phyloP scores from a whole-genome alignment of 2,113 vertebrate species.

The Clarias macrocephalus region DNA sequence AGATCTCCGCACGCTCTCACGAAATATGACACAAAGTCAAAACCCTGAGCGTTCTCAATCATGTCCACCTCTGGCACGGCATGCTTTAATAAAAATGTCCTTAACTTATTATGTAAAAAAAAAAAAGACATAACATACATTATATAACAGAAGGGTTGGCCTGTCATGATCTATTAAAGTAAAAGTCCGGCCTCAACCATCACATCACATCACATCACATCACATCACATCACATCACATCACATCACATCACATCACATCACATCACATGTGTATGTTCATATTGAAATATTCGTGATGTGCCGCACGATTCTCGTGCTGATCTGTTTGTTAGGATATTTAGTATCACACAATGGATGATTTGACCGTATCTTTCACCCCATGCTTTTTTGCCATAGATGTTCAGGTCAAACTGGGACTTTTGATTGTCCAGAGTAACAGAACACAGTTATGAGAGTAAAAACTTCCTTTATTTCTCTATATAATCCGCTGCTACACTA shows the following conservation, averaged over 20 bases:
- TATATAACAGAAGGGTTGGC: constrained; percentile 4
- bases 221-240: too few relatives aligned
- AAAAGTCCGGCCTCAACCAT: neutral
- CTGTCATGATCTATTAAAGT: neutral
- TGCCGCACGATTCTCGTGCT: neutral
- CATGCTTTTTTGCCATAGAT: neutral
- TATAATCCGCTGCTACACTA: too few relatives aligned
- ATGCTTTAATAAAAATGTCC: constrained; percentile 12
- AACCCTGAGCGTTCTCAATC: constrained; percentile 1
- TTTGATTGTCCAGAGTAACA: too few relatives aligned
- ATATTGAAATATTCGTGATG: neutral
- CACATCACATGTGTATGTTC: neutral
- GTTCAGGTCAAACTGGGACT: too few relatives aligned
- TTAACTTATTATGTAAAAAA: neutral
- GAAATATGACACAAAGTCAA: neutral
- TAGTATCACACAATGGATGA: neutral
- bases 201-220: too few relatives aligned
- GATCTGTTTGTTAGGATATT: neutral
- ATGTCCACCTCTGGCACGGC: neutral
- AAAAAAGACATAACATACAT: neutral
- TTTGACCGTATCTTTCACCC: neutral
- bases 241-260: neutral
- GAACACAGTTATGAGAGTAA: too few relatives aligned
- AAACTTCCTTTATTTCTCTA: too few relatives aligned
- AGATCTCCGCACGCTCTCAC: neutral